Conservation (phyloP, 2,888 invertebrate species). For the Cryptocheilus praepositus region DNA sequence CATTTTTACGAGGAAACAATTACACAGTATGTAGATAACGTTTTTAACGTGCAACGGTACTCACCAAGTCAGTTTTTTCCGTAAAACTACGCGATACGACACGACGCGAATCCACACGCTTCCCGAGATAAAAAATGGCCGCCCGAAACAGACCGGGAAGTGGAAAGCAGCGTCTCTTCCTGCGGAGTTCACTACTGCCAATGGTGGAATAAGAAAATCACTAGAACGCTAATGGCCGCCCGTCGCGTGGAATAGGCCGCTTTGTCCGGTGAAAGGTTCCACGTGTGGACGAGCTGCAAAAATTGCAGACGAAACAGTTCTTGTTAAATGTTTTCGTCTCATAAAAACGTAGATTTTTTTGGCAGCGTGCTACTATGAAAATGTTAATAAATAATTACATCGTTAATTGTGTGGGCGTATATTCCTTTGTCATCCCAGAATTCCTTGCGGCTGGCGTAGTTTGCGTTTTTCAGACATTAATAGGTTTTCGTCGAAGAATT, state of each 20-base stretch:
- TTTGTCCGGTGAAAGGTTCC: not conserved
- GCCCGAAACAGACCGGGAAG: conserved; percentile 59
- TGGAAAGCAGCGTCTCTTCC: conserved; percentile 55
- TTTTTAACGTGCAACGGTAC: conserved; percentile 33
- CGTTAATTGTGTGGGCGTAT: not conserved
- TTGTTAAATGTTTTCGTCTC: not conserved
- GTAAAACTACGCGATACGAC: conserved; percentile 61
- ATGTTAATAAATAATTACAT: no score
- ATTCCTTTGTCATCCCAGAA: conserved; percentile 20
- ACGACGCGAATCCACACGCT: conserved; percentile 64
- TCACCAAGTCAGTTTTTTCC: conserved; percentile 66
- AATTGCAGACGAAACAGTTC: conserved; percentile 12
- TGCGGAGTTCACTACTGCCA: conserved; percentile 39
- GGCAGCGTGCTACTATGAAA: no score
- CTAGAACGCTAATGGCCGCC: not conserved
- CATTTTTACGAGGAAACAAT: not conserved
- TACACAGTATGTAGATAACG: not conserved
- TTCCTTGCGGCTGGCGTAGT: conserved; percentile 7
- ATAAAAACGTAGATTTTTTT: no score
- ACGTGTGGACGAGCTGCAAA: not conserved
- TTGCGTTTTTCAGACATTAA: not conserved
- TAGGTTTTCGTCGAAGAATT: not conserved
- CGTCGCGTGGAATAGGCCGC: not conserved
- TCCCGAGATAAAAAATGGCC: conserved; percentile 65
- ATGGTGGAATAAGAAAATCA: conserved; percentile 6